Evolutionary conservation across 1,140 invertebrate species (phyloP), one percentile per base, ranked within the genome.

Genomic region (Battus philenor): DNA sequence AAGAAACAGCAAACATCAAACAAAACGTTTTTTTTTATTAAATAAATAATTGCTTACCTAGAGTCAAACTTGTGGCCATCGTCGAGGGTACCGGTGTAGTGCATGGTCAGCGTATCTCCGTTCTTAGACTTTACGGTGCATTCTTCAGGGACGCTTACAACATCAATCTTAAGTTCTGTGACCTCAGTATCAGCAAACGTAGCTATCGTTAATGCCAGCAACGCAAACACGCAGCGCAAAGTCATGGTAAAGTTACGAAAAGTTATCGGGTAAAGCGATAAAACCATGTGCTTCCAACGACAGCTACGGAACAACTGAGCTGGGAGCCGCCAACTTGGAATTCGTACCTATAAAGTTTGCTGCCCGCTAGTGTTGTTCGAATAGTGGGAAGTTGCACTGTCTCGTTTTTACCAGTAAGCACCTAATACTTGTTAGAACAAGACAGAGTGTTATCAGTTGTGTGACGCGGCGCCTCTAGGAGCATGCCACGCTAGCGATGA

Each of bases 11-110:
- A n/a, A n/a, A n/a, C n/a, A n/a, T n/a, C n/a, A n/a, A n/a, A n/a
- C n/a, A n/a, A n/a, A n/a, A n/a, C n/a, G n/a, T n/a, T n/a, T n/a
- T n/a, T n/a, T n/a, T n/a, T n/a, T n/a, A n/a, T n/a, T n/a, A n/a
- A n/a, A n/a, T n/a, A n/a, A n/a, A n/a, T n/a, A n/a, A n/a, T n/a
- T n/a, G 68, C 74, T 90, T 88, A 97, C 94, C 95, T 97, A 58
- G 95, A 97, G 79, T 98, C 95, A 72, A 98, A 98, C 86, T 97
- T 95, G 65, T 90, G 95, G 43, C 95, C 95, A 83, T 97, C 93
- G 50, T 89, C 86, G 26, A 97, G 87, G 11, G 93, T 96, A 54
- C 96, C 96, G 20, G 92, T 95, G 72, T 98, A 98, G 79, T 98
- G 96, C 95, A 98, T 97, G 32, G 94, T 94, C 20, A 98, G 90